These are phyloP conservation scores for Andrena bicolor DNA, from an alignment of 2,888 invertebrate species.

Conservation along the genomic window DNA sequence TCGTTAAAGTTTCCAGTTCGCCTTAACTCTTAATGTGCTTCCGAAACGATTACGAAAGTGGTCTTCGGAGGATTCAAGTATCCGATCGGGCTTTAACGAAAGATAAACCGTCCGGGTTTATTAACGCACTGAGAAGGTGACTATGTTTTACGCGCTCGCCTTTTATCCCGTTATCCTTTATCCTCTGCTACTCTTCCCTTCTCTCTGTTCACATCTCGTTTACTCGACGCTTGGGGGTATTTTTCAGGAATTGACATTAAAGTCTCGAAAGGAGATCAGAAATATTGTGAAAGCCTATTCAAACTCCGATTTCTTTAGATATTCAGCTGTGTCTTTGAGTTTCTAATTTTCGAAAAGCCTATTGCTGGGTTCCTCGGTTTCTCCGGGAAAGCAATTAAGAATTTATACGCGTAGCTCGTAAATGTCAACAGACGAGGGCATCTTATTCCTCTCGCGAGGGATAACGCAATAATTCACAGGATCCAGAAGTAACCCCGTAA, in stretches of 20 bases:
- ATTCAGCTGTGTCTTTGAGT: background rate
- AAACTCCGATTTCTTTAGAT: no score
- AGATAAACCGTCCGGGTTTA: slow-evolving; percentile 46
- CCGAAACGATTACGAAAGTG: slow-evolving; percentile 63
- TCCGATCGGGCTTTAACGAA: slow-evolving; percentile 45
- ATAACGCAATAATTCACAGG: slow-evolving; percentile 31
- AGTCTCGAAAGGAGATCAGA: background rate
- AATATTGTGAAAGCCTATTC: background rate
- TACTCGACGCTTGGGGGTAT: background rate
- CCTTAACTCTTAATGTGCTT: slow-evolving; percentile 55
- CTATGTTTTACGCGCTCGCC: slow-evolving; percentile 2
- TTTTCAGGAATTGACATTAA: background rate
- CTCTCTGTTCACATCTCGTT: slow-evolving; percentile 10
- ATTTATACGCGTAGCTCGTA: slow-evolving; percentile 2
- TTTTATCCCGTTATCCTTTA: slow-evolving; percentile 26
- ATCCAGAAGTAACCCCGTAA: slow-evolving; percentile 34
- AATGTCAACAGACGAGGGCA: background rate
- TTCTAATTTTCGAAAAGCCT: background rate
- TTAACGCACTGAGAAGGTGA: slow-evolving; percentile 14
- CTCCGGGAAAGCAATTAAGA: background rate
- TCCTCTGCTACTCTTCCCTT: background rate
- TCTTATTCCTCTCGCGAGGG: slow-evolving; percentile 6
- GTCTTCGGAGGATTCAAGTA: slow-evolving; percentile 40
- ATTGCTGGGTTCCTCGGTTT: background rate
- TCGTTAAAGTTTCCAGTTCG: slow-evolving; percentile 65